phyloP scores from a whole-genome alignment of 2,113 vertebrate species.

The Rana temporaria region DNA sequence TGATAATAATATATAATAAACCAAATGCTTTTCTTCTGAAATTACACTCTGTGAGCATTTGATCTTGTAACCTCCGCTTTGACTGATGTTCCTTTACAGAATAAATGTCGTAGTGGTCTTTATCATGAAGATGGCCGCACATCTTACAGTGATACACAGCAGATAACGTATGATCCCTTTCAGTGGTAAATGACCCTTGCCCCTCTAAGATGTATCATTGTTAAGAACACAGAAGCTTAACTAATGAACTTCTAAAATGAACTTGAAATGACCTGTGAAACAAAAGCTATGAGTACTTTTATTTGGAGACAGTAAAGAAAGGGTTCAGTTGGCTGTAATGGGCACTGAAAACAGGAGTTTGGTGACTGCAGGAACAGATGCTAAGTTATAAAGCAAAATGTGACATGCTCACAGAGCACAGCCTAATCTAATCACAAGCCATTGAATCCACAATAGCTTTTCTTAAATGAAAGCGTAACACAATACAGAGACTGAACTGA shows the following conservation, averaged over 20 bases:
- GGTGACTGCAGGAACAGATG: conserved; percentile 47
- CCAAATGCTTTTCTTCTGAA: neutral
- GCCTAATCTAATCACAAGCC: conserved; percentile 51
- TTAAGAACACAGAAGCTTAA: conserved; percentile 63
- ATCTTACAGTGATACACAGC: conserved; percentile 66
- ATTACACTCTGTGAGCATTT: conserved; percentile 20
- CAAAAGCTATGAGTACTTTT: conserved; percentile 22
- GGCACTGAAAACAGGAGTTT: conserved; percentile 30
- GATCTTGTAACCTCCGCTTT: conserved; percentile 41
- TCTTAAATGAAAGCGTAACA: conserved; percentile 44
- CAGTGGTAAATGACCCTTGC: conserved; percentile 62
- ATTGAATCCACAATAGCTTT: conserved; percentile 52
- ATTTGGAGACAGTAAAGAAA: conserved; percentile 9
- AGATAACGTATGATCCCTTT: conserved; percentile 68
- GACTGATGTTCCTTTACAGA: conserved; percentile 20
- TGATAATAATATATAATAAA: conserved; percentile 30
- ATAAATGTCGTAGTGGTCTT: conserved; percentile 26
- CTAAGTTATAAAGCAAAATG: conserved; percentile 43
- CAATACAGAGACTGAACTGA: conserved; percentile 36
- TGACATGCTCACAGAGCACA: conserved; percentile 36
- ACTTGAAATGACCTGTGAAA: conserved; percentile 72
- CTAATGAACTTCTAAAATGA: conserved; percentile 64
- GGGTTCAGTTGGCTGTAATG: conserved; percentile 37
- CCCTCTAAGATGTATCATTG: conserved; percentile 62
- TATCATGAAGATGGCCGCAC: conserved; percentile 10